Percentiles rank a stretch among this genome's conserved stretches.
These are phyloP conservation scores for Sphenodon punctatus DNA, from an alignment of 2,797 vertebrate genomes.

Conservation along the genomic window DNA sequence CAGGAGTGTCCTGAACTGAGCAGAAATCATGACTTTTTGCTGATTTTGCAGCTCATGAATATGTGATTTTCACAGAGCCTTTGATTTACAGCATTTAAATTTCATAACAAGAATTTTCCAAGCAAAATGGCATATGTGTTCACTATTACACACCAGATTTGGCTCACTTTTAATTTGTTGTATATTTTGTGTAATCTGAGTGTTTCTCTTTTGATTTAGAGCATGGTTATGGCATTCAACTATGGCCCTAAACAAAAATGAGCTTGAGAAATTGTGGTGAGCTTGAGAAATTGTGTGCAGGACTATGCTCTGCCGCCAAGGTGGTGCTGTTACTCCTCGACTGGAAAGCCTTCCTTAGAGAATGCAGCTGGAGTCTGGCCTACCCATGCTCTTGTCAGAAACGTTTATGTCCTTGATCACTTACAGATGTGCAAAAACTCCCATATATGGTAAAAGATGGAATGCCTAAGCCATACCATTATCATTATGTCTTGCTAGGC, in stretches of 20 bases:
- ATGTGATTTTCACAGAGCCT: no score
- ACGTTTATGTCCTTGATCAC: constrained; percentile 40
- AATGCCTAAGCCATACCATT: not conserved
- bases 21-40: no score
- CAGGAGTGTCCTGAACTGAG: no score
- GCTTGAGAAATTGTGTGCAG: not conserved
- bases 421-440: constrained; percentile 40
- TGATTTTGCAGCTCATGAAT: no score
- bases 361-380: constrained; percentile 11
- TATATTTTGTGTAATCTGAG: not conserved
- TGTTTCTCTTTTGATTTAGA: not conserved
- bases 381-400: constrained; percentile 21
- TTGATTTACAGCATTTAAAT: no score
- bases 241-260: not conserved
- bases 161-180: not conserved
- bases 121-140: no score
- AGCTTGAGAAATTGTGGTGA: not conserved
- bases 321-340: constrained; percentile 31
- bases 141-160: no score
- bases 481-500: constrained; percentile 1
- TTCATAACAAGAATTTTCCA: no score
- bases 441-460: constrained; percentile 40
- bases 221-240: not conserved
- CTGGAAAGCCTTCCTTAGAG: not conserved
- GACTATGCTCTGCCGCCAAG: not conserved